These are phyloP conservation scores for Gopherus evgoodei DNA, from an alignment of 2,113 vertebrate genomes.

Conservation along the genomic window DNA sequence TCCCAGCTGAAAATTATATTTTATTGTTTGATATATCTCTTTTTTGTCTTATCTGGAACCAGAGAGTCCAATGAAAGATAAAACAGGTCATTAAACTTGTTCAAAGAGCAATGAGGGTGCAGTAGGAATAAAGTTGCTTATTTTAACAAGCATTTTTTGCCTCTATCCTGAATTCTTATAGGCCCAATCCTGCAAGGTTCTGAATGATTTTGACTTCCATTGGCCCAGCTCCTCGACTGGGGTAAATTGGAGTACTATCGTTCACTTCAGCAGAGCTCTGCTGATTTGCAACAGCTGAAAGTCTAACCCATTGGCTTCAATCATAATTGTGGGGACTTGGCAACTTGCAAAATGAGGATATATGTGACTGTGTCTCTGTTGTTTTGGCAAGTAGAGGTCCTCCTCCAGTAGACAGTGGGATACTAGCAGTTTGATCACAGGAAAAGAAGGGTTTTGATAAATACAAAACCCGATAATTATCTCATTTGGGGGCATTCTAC, in stretches of 20 bases:
- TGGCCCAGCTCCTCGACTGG: not conserved
- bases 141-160: not conserved
- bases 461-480: slow-evolving; percentile 80
- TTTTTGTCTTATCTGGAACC: not conserved
- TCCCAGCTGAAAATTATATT: not conserved
- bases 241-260: not conserved
- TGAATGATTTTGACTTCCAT: not conserved
- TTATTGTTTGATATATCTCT: not conserved
- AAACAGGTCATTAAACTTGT: not conserved
- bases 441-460: slow-evolving; percentile 74
- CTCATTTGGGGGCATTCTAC: slow-evolving; percentile 76
- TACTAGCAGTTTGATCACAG: slow-evolving; percentile 55
- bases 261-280: not conserved
- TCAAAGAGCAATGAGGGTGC: not conserved
- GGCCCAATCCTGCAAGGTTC: not conserved
- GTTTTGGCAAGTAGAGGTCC: not conserved
- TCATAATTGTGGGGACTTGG: not conserved
- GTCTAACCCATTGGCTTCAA: not conserved
- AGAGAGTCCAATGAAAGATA: not conserved
- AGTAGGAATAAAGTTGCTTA: not conserved
- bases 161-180: not conserved
- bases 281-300: not conserved
- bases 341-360: not conserved
- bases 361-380: not conserved
- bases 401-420: not conserved